Percentiles rank a stretch among this genome's conserved stretches.
Conservation (phyloP, 2,888 invertebrate species). For the Homarus gammarus region DNA sequence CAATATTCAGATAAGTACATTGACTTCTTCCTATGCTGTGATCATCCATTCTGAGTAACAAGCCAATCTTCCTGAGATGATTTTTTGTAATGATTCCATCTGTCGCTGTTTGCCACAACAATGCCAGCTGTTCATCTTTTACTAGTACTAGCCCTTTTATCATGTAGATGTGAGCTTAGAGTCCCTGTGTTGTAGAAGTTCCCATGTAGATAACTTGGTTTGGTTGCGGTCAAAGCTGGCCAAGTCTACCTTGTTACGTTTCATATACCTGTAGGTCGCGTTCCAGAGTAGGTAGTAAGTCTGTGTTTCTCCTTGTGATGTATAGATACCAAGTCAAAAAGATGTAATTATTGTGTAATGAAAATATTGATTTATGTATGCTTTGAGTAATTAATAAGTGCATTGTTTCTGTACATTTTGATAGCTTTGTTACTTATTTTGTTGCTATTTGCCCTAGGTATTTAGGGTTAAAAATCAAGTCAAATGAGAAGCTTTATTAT, state of each 20-base stretch:
- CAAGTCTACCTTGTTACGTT: slow-evolving; percentile 18
- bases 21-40: not conserved
- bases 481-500: slow-evolving; percentile 45
- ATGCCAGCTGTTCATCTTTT: slow-evolving; percentile 48
- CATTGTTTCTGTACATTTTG: slow-evolving; percentile 63
- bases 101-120: slow-evolving; percentile 26
- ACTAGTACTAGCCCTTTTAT: slow-evolving; percentile 38
- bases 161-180: slow-evolving; percentile 43
- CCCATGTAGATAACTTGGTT: slow-evolving; percentile 15
- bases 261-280: slow-evolving; percentile 42
- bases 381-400: slow-evolving; percentile 44
- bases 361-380: slow-evolving; percentile 28
- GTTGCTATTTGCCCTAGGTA: slow-evolving; percentile 52
- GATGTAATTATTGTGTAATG: slow-evolving; percentile 52
- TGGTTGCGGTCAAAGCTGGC: slow-evolving; percentile 11
- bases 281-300: slow-evolving; percentile 67
- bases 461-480: slow-evolving; percentile 54
- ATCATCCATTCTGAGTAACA: not conserved
- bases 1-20: not conserved
- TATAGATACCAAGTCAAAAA: slow-evolving; percentile 61
- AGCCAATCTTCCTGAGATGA: slow-evolving; percentile 10
- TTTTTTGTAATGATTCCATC: slow-evolving; percentile 24
- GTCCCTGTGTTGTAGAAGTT: slow-evolving; percentile 46
- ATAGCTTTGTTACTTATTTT: slow-evolving; percentile 67
- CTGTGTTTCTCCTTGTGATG: slow-evolving; percentile 72